Percentiles rank a stretch among this genome's conserved stretches.
These are phyloP conservation scores for Stenodema calcarata DNA, from an alignment of 2,888 invertebrate genomes.

Conservation along the genomic window DNA sequence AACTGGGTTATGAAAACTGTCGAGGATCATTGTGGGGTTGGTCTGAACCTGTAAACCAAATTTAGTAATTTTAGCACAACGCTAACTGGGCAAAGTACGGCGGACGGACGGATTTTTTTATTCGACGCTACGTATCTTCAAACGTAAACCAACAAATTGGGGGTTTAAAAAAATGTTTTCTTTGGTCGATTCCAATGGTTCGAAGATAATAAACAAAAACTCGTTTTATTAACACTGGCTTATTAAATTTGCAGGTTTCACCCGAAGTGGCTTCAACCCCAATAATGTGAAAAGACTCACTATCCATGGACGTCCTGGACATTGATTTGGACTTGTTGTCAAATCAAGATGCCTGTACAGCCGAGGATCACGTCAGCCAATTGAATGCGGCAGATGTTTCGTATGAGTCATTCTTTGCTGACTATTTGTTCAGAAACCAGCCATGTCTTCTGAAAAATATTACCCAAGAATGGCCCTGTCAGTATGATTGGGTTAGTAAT, in stretches of 20 bases:
- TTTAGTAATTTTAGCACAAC: too few species aligned
- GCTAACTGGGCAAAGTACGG: too few species aligned
- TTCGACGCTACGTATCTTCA: too few species aligned
- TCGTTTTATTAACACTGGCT: too few species aligned
- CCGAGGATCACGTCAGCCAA: background rate
- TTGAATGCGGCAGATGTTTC: slow-evolving; percentile 20
- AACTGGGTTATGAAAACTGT: too few species aligned
- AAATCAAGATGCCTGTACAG: background rate
- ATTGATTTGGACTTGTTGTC: background rate
- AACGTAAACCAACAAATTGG: too few species aligned
- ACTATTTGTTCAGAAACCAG: slow-evolving; percentile 65
- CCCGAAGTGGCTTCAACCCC: background rate
- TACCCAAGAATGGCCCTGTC: slow-evolving; percentile 71
- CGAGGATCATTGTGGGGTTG: too few species aligned
- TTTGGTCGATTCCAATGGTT: too few species aligned
- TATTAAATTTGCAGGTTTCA: background rate
- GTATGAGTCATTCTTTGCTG: slow-evolving; percentile 70
- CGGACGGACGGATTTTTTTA: too few species aligned
- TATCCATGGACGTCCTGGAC: background rate
- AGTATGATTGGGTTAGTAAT: slow-evolving; percentile 68
- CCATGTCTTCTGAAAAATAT: slow-evolving; percentile 75
- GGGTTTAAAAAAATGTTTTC: too few species aligned
- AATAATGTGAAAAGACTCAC: background rate
- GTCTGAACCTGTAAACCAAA: too few species aligned
- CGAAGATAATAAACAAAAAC: too few species aligned